These are phyloP conservation scores for Montipora cactus DNA, from an alignment of 64 coral and sea anemone species.

Conservation along the genomic window DNA sequence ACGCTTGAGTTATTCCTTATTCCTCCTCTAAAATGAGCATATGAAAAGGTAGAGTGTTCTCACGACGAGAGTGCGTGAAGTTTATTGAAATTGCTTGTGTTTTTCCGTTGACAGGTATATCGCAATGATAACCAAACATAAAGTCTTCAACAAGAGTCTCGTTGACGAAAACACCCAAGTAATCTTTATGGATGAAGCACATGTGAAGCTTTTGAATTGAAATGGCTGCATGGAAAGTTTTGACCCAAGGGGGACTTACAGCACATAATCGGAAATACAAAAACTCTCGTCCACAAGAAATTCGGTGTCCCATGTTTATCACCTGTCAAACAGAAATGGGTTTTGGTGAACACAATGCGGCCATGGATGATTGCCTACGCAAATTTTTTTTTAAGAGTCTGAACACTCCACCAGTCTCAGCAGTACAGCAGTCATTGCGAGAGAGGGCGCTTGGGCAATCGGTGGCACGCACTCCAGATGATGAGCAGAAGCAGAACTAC, in stretches of 20 bases:
- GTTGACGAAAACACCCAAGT: too few relatives aligned
- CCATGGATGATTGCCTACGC: not conserved
- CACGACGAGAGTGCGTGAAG: too few relatives aligned
- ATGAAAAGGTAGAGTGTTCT: too few relatives aligned
- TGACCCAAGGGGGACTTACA: not conserved
- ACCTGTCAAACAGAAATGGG: not conserved
- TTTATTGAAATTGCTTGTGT: too few relatives aligned
- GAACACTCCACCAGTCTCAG: not conserved
- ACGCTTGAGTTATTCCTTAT: too few relatives aligned
- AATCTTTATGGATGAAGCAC: too few relatives aligned
- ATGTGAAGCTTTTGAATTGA: not conserved
- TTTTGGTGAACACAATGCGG: not conserved
- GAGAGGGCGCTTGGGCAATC: not conserved
- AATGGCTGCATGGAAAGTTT: not conserved
- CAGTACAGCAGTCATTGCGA: not conserved
- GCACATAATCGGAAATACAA: not conserved
- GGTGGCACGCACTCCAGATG: not conserved
- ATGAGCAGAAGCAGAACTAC: not conserved
- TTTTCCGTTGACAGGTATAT: too few relatives aligned
- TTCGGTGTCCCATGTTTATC: conserved; percentile 9
- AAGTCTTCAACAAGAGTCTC: too few relatives aligned
- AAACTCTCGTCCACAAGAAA: not conserved
- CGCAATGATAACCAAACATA: too few relatives aligned
- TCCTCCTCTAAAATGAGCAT: too few relatives aligned
- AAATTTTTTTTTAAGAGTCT: not conserved